Base-by-base conservation (phyloP, 2,888 invertebrate species). In the Nudaria mundana region DNA sequence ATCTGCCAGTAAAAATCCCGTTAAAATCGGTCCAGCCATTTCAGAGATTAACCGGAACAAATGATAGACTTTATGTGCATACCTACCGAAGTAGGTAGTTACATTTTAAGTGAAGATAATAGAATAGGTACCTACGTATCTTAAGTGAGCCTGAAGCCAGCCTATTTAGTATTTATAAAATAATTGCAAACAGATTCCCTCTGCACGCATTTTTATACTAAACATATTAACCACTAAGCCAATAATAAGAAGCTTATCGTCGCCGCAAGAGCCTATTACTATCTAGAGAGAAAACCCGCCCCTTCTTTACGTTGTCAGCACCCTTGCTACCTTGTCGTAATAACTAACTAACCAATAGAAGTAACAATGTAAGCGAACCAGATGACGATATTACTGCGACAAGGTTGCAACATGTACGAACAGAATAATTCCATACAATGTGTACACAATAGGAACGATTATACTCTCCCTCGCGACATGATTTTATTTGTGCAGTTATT, bases 401-500 rank as follows among this genome's bases (percentile, higher is more conserved):
- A 84, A 46, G 63, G 82, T 81, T 74, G 69, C 60, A 77, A 69
- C 72, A 63, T 61, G 59, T 59, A 47, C 56, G 56, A 66, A 64
- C 64, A 63, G 67, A 65, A 77, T 79, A 63, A 61, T 56, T 62
- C 56, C 67, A 66, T 75, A 76, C 81, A 83, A 74, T 81, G 79
- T 81, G 78, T 78, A 82, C 71, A 87, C 84, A 85, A 85, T 84
- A 69, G 80, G 78, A 76, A 74, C 84, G 82, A 85, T 87, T 86
- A 71, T 66, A 77, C 70, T 80, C 81, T 80, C 86, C 85, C 85
- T 70, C 71, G 79, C 80, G 76, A 80, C 78, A 84, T 83, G 84
- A 86, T 85, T 88, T 85, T 86, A 87, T 88, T 87, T 84, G 86
- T 84, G 76, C 82, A 81, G 83, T 85, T 87, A 88, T 86, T 84